Base-by-base conservation (phyloP, 2,888 invertebrate species). In the Xestobium rufovillosum region DNA sequence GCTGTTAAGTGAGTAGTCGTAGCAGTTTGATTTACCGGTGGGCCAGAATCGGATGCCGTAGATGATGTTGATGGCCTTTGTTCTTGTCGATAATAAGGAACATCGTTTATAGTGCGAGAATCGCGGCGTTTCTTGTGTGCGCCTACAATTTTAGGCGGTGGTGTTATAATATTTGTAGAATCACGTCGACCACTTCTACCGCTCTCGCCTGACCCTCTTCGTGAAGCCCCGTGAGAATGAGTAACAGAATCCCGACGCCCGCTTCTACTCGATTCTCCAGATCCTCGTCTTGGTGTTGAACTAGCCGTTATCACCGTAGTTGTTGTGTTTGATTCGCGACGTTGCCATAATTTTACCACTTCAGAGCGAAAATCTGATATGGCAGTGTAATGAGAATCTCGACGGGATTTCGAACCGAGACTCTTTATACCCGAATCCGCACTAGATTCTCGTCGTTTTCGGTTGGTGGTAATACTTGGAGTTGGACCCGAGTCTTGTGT, bases 381-480 rank as follows among this genome's bases (percentile, higher is more conserved):
- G 9, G 78, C 69, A 11, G 71, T 76, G 42, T 59, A 57, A 61
- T 80, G 79, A 9, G 85, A 85, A 51, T 85, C 84, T 6, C 83
- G 72, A 9, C 85, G 73, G 3, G 83, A 82, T 35, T 78, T 75
- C 59, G 78, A 78, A 14, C 83, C 82, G 45, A 64, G 63, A 47
- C 71, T 73, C 56, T 84, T 79, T 46, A 87, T 82, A 31, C 87
- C 86, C 0, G 87, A 84, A 63, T 89, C 89, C 29, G 86, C 88
- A 39, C 87, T 88, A 14, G 88, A 88, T 59, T 90, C 89, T 33
- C 89, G 74, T n/a, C 89, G 72, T 56, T 87, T 87, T 19, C 83
- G 71, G 36, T 67, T 42, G 14, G 68, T 66, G 25, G 60, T 51
- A 34, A 68, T 68, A 40, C 61, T 61, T 15, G 61, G 61, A 14